phyloP scores from a whole-genome alignment of 2,113 vertebrate species.

The Amphiprion ocellaris region DNA sequence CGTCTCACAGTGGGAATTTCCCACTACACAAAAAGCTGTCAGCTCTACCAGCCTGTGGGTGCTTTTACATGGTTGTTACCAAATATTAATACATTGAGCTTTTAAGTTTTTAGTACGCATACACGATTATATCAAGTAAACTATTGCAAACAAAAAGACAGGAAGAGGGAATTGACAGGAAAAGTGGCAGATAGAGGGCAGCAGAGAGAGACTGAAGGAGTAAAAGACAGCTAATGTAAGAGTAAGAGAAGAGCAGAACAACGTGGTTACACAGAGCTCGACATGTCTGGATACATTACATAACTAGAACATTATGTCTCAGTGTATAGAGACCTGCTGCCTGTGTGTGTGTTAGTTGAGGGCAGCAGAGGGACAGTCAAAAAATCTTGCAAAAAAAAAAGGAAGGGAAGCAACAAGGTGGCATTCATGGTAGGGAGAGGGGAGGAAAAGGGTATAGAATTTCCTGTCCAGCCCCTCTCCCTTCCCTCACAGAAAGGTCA shows the following conservation, averaged over 20 bases:
- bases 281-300: constrained; percentile 35
- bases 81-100: not conserved
- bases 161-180: not conserved
- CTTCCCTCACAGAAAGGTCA: constrained; percentile 49
- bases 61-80: constrained; percentile 2
- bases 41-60: not conserved
- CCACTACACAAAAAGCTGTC: constrained; percentile 14
- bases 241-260: constrained; percentile 4
- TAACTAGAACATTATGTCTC: constrained; percentile 63
- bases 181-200: constrained; percentile 18
- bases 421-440: constrained; percentile 14
- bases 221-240: not conserved
- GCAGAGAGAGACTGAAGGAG: constrained; percentile 12
- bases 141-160: not conserved
- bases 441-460: constrained; percentile 53
- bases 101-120: too few relatives aligned
- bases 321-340: constrained; percentile 28
- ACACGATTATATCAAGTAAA: too few relatives aligned
- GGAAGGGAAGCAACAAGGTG: constrained; percentile 18
- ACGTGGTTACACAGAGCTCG: not conserved
- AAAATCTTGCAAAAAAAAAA: constrained; percentile 24
- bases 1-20: constrained; percentile 17
- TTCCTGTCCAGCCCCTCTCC: constrained; percentile 58
- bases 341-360: constrained; percentile 15
- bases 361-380: constrained; percentile 18